Percentiles rank a stretch among this genome's conserved stretches.
Evolutionary conservation across 2,113 vertebrate species (phyloP).

Genomic region (Hypanus sabinus): DNA sequence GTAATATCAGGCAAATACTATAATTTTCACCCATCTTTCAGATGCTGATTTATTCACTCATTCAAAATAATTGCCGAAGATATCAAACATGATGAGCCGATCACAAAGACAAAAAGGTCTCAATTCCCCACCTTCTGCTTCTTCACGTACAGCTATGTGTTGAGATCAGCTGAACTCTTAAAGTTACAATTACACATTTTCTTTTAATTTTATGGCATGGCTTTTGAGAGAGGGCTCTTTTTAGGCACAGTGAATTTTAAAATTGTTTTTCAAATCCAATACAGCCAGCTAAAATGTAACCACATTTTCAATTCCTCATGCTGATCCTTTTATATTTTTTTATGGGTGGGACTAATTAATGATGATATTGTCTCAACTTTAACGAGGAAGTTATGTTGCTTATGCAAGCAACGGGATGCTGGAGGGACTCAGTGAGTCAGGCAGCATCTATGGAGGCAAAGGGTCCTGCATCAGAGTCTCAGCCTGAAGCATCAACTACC

Average conservation of each 20-base stretch:
- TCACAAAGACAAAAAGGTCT: background rate
- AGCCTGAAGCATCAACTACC: too few relatives aligned
- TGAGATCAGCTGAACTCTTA: background rate
- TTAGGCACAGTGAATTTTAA: background rate
- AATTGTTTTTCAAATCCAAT: background rate
- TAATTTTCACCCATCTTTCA: background rate
- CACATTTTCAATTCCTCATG: background rate
- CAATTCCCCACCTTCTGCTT: background rate
- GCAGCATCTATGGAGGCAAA: too few relatives aligned
- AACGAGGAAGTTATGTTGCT: background rate
- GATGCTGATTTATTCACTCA: background rate
- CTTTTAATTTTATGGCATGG: background rate
- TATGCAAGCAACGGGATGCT: background rate
- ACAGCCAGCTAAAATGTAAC: background rate
- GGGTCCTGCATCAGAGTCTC: too few relatives aligned
- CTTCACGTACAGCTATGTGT: background rate
- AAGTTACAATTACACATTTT: background rate
- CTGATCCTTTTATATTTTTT: background rate
- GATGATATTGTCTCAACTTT: background rate
- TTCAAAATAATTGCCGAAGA: background rate
- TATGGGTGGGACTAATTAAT: background rate
- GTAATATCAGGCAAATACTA: background rate
- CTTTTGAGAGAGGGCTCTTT: background rate
- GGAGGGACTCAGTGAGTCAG: too few relatives aligned
- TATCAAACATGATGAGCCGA: background rate